Evolutionary conservation across 2,888 invertebrate species (phyloP).

Genomic region (Eilema depressum): DNA sequence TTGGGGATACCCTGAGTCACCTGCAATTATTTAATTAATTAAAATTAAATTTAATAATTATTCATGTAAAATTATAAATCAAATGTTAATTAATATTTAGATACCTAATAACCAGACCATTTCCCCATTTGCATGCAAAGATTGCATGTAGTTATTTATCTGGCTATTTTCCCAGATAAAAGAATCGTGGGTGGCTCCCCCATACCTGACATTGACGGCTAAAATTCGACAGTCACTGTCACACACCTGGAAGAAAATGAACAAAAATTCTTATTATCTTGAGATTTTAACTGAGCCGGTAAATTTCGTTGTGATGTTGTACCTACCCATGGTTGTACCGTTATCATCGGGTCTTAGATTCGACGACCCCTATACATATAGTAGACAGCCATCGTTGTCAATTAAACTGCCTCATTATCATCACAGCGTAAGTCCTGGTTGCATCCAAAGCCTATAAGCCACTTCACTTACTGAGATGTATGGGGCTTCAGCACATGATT

Average conservation of each 20-base stretch:
- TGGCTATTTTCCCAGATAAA: not conserved
- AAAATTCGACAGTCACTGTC: slow-evolving; percentile 12
- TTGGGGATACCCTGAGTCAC: slow-evolving; percentile 7
- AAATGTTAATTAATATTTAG: no score
- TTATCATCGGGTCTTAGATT: no score
- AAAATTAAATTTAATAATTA: not conserved
- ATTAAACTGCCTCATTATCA: no score
- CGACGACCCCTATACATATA: no score
- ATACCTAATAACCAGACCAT: not conserved
- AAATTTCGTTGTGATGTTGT: no score
- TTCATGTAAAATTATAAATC: no score
- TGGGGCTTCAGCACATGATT: no score
- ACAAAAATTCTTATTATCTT: not conserved
- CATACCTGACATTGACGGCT: slow-evolving; percentile 12
- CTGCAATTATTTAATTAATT: not conserved
- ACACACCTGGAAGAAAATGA: slow-evolving; percentile 15
- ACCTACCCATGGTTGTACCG: not conserved
- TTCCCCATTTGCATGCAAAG: not conserved
- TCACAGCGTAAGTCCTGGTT: no score
- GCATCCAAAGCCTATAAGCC: no score
- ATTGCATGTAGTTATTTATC: not conserved
- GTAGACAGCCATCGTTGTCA: no score
- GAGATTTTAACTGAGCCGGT: not conserved
- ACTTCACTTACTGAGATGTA: no score
- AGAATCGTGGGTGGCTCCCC: slow-evolving; percentile 13